phyloP scores from a whole-genome alignment of 2,797 vertebrate genomes.

The Malurus splendens region DNA sequence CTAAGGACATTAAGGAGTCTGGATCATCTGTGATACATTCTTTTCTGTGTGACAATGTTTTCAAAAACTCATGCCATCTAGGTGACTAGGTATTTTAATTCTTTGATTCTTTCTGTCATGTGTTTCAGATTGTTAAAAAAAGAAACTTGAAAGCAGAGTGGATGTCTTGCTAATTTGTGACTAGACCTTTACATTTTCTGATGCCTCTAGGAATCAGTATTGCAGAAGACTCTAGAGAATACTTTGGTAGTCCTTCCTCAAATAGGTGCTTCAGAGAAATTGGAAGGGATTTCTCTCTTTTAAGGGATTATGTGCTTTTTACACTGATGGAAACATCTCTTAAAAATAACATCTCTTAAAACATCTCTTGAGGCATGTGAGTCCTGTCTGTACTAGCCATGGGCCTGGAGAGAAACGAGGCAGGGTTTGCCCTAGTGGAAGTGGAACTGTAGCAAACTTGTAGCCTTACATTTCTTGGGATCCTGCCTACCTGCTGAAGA shows the following conservation, averaged over 20 bases:
- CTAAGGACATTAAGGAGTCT: not conserved
- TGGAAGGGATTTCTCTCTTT: not conserved
- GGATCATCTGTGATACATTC: not conserved
- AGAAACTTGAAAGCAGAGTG: not conserved
- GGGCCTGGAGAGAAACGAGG: not conserved
- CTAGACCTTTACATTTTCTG: not conserved
- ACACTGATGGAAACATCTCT: not conserved
- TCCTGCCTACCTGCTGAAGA: not conserved
- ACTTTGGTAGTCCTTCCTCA: not conserved
- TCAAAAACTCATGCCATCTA: not conserved
- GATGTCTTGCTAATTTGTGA: not conserved
- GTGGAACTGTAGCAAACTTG: not conserved
- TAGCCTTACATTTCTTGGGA: not conserved
- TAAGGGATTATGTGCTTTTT: not conserved
- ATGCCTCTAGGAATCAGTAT: not conserved
- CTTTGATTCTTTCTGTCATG: not conserved
- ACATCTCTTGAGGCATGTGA: not conserved
- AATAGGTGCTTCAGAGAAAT: not conserved
- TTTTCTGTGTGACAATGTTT: not conserved
- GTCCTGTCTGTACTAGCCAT: not conserved
- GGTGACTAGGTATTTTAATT: not conserved
- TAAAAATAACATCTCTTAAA: too few relatives aligned
- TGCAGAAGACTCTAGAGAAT: not conserved
- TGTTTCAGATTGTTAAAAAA: not conserved
- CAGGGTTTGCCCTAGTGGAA: not conserved